Evolutionary conservation across 37 sponge, comb jelly and placozoan genomes (phyloP).

Genomic region (Corticium candelabrum): DNA sequence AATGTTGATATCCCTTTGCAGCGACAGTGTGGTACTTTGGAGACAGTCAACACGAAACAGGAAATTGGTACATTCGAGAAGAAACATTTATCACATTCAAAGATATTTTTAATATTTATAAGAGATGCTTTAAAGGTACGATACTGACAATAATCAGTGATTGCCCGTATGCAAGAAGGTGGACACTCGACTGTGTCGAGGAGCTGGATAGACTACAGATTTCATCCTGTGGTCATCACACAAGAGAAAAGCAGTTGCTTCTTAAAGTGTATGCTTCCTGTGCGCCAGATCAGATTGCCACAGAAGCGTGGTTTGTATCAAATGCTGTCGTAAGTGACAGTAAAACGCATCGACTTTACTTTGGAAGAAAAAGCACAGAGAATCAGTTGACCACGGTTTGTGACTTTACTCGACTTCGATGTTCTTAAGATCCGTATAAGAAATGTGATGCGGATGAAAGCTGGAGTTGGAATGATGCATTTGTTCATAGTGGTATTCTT

Average conservation of each 20-base stretch:
- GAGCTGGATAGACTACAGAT: neutral
- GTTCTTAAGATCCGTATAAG: too few species aligned
- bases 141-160: neutral
- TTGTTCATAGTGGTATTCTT: too few species aligned
- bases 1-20: too few species aligned
- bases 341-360: too few species aligned
- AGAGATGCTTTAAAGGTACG: neutral
- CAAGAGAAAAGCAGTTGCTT: neutral
- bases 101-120: neutral
- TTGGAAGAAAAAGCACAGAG: too few species aligned
- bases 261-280: neutral
- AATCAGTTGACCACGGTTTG: too few species aligned
- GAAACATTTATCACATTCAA: neutral
- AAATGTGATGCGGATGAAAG: too few species aligned
- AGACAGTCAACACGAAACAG: conserved; percentile 34
- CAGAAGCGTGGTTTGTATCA: too few species aligned
- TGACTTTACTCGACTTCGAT: too few species aligned
- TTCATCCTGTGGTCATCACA: neutral
- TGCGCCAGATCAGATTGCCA: too few species aligned
- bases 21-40: conserved; percentile 27
- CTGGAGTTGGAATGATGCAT: too few species aligned
- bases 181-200: neutral
- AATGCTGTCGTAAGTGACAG: too few species aligned
- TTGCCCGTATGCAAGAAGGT: neutral
- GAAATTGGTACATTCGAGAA: conserved; percentile 35